A percentile compares a stretch with the other conserved stretches of the same genome.
Evolutionary conservation across 2,113 vertebrate species (phyloP).

Genomic region (Ursus arctos): DNA sequence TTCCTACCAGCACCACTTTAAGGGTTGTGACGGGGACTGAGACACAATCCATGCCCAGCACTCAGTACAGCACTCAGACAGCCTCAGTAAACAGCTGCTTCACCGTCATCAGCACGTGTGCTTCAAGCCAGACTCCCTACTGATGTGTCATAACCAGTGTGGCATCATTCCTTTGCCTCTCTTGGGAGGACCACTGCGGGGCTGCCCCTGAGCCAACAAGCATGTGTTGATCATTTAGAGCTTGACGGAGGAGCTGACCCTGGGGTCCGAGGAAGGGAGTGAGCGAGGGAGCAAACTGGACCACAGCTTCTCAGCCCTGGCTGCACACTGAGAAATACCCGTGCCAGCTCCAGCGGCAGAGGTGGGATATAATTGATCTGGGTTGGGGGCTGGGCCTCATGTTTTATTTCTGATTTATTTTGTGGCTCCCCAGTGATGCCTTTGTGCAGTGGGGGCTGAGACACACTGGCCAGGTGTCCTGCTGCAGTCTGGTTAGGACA

Average conservation of each 20-base stretch:
- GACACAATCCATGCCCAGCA: fast-evolving
- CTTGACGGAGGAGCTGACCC: not conserved
- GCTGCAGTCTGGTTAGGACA: not conserved
- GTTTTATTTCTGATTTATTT: not conserved
- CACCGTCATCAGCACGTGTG: too few species aligned
- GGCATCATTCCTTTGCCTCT: not conserved
- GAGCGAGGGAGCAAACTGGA: not conserved
- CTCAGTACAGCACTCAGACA: not conserved
- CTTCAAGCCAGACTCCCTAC: not conserved
- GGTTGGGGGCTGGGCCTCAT: not conserved
- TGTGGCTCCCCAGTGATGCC: not conserved
- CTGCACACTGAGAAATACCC: not conserved
- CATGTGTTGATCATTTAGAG: not conserved
- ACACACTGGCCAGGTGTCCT: not conserved
- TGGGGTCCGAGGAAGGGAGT: not conserved
- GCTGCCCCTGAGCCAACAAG: not conserved
- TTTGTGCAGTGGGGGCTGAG: not conserved
- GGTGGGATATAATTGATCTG: not conserved
- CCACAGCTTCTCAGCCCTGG: not conserved
- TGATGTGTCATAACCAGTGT: not conserved
- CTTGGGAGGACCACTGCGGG: not conserved
- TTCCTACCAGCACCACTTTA: not conserved
- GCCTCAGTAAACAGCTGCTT: not conserved
- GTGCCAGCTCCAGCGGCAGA: not conserved
- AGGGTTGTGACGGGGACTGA: not conserved